Conservation (phyloP, 1,140 invertebrate species). For the Lycorma delicatula region DNA sequence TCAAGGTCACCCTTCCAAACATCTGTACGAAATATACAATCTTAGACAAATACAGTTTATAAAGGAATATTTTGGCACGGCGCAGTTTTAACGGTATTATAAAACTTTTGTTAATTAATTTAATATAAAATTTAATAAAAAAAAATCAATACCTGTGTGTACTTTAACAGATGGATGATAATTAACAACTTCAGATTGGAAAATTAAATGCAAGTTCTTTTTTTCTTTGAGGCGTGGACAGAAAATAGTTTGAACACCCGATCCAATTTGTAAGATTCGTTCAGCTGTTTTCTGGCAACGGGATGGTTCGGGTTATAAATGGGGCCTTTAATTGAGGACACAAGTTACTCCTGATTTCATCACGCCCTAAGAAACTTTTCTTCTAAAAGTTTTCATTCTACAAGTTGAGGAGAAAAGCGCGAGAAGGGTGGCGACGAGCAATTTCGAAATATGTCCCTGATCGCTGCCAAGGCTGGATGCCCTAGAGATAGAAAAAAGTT, state of each 20-base stretch:
- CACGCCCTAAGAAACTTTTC: neutral
- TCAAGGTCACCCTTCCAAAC: too few species aligned
- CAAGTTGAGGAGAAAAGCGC: neutral
- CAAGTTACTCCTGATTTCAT: constrained; percentile 3
- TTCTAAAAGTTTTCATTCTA: neutral
- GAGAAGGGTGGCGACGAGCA: neutral
- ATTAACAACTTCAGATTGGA: too few species aligned
- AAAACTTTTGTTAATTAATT: too few species aligned
- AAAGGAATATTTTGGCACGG: too few species aligned
- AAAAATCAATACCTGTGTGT: too few species aligned
- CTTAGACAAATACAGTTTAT: too few species aligned
- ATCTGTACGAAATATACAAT: too few species aligned
- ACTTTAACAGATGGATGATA: too few species aligned
- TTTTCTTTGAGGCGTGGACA: too few species aligned
- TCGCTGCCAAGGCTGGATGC: constrained; percentile 1
- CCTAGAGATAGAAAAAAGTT: constrained; percentile 2
- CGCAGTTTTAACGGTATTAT: too few species aligned
- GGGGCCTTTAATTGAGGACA: constrained; percentile 6
- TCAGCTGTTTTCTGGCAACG: neutral
- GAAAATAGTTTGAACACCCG: neutral
- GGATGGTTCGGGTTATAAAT: neutral
- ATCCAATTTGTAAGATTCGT: neutral
- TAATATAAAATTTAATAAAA: too few species aligned
- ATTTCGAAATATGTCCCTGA: constrained; percentile 7
- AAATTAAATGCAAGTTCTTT: too few species aligned